A percentile compares a stretch with the other conserved stretches of the same genome.
phyloP scores from a whole-genome alignment of 2,113 vertebrate genomes.

The Cricetomys ansorgei region DNA sequence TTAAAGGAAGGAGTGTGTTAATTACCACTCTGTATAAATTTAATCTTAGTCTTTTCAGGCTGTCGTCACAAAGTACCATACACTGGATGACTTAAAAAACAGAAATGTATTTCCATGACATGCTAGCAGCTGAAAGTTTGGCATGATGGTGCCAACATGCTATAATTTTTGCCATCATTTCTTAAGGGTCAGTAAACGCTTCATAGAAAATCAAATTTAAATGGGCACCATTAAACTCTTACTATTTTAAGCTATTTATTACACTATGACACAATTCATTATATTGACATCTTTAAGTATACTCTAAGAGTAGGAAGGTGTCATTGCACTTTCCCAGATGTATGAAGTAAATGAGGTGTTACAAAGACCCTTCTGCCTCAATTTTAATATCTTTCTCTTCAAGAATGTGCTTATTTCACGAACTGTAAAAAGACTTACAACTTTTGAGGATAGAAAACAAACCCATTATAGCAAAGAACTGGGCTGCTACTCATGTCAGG shows the following conservation, averaged over 20 bases:
- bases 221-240: background rate
- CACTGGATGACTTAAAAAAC: background rate
- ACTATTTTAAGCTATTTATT: background rate
- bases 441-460: background rate
- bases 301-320: background rate
- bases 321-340: background rate
- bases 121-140: background rate
- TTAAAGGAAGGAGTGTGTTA: background rate
- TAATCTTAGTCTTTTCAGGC: background rate
- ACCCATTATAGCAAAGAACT: background rate
- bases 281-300: background rate
- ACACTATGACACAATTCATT: background rate
- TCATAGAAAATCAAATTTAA: background rate
- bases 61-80: background rate
- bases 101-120: background rate
- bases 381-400: background rate
- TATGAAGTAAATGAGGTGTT: background rate
- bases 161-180: background rate
- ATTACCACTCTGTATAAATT: background rate
- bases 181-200: background rate
- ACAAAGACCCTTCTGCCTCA: background rate
- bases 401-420: conserved; percentile 23
- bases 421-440: background rate
- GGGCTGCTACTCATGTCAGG: background rate
- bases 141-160: accelerated